Percentiles rank a stretch among this genome's conserved stretches.
These are phyloP conservation scores for Zeuzera pyrina DNA, from an alignment of 2,888 invertebrate species.

Conservation along the genomic window DNA sequence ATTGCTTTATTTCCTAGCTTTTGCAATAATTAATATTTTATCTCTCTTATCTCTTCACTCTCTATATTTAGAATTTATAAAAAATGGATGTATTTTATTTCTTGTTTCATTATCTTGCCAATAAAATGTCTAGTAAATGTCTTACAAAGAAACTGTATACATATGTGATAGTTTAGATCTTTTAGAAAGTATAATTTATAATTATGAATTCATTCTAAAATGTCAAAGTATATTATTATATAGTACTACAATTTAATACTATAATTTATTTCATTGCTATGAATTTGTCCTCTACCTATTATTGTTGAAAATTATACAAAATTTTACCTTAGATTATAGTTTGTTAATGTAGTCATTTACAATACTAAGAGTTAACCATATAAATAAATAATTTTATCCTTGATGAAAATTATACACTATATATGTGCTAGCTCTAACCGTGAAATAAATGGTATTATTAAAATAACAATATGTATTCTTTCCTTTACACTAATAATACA, in stretches of 20 bases:
- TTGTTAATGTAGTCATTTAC: conserved; percentile 29
- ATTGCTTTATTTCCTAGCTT: conserved; percentile 41
- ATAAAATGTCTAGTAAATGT: conserved; percentile 51
- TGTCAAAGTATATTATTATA: conserved; percentile 37
- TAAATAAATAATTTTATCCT: conserved; percentile 39
- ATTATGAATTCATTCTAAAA: conserved; percentile 35
- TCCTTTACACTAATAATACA: too few species aligned
- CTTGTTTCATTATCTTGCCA: conserved; percentile 64
- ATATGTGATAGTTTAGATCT: conserved; percentile 67
- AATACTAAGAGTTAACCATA: conserved; percentile 55
- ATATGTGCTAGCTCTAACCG: conserved; percentile 50
- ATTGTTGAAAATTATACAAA: conserved; percentile 57
- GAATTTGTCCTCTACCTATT: too few species aligned
- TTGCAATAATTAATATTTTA: conserved; percentile 34
- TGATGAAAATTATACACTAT: conserved; percentile 49
- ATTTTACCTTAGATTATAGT: conserved; percentile 47
- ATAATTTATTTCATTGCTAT: conserved; percentile 35
- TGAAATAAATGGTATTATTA: conserved; percentile 57
- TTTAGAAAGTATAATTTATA: conserved; percentile 41
- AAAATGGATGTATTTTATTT: conserved; percentile 42
- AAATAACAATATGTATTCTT: conserved; percentile 19
- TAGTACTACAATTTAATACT: too few species aligned
- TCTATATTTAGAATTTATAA: conserved; percentile 57
- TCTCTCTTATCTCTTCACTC: conserved; percentile 64
- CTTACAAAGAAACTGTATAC: conserved; percentile 41